phyloP scores from a whole-genome alignment of 2,797 vertebrate species.

The Microctenopoma steveboyesi region DNA sequence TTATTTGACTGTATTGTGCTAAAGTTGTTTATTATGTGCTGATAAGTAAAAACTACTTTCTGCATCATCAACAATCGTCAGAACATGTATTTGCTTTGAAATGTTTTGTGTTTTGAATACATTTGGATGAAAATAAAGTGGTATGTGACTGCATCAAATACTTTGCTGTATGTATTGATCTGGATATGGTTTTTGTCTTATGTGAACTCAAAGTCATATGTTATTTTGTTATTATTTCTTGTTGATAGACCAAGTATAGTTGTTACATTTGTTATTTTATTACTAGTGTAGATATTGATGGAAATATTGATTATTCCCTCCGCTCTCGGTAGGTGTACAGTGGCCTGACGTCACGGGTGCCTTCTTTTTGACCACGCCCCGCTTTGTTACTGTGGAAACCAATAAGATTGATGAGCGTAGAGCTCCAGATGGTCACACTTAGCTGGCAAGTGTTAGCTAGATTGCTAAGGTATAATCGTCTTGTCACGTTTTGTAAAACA shows the following conservation, averaged over 20 bases:
- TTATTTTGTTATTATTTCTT: too few species aligned
- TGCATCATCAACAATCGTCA: background rate
- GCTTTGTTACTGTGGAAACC: constrained; percentile 77
- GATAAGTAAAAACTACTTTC: background rate
- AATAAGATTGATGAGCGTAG: constrained; percentile 52
- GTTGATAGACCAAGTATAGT: too few species aligned
- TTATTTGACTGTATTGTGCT: background rate
- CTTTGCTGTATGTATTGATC: background rate
- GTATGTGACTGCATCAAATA: background rate
- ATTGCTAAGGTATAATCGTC: constrained; percentile 14
- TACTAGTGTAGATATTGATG: background rate
- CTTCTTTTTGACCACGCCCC: constrained; percentile 37
- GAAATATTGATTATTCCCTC: background rate
- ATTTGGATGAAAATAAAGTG: background rate
- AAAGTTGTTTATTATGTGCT: background rate
- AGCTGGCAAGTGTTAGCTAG: constrained; percentile 52
- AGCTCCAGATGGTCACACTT: constrained; percentile 39
- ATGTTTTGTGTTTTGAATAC: background rate
- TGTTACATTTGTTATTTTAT: background rate
- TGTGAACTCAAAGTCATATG: background rate
- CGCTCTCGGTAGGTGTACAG: background rate
- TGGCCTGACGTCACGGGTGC: constrained; percentile 16
- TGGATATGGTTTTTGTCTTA: background rate
- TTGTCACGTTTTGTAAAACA: background rate
- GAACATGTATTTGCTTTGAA: too few species aligned